A percentile compares a stretch with the other conserved stretches of the same genome.
Evolutionary conservation across 2,797 vertebrate genomes (phyloP).

Genomic region (Potorous gilbertii): DNA sequence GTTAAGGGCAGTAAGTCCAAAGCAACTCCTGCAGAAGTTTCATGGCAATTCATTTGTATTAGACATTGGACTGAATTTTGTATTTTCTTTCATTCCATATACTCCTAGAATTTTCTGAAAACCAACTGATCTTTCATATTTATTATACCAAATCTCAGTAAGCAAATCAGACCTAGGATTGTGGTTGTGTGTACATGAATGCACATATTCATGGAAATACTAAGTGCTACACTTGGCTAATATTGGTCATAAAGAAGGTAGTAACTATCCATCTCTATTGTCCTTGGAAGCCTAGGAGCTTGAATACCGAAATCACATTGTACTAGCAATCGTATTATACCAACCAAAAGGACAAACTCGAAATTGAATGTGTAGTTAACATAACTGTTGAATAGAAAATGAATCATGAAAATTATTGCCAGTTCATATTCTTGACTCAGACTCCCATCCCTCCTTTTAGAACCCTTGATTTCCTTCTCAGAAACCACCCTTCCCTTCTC

Average conservation of each 20-base stretch:
- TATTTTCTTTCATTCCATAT: not conserved
- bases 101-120: not conserved
- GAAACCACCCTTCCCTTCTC: not conserved
- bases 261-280: not conserved
- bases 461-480: not conserved
- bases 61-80: conserved; percentile 13
- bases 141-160: conserved; percentile 36
- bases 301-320: not conserved
- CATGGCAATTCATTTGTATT: conserved; percentile 7
- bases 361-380: not conserved
- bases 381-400: not conserved
- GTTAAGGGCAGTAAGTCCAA: conserved; percentile 42
- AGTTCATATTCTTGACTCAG: not conserved
- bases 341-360: not conserved
- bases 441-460: not conserved
- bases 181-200: not conserved
- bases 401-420: not conserved
- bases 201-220: not conserved
- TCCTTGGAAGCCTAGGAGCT: not conserved
- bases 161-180: not conserved
- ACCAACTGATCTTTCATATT: not conserved
- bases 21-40: conserved; percentile 37
- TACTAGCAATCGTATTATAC: not conserved
- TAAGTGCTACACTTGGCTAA: not conserved
- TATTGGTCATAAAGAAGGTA: not conserved